Evolutionary conservation across 2,113 vertebrate species (phyloP), one percentile per base, ranked within the genome.

Genomic region (Sceloporus tristichus): DNA sequence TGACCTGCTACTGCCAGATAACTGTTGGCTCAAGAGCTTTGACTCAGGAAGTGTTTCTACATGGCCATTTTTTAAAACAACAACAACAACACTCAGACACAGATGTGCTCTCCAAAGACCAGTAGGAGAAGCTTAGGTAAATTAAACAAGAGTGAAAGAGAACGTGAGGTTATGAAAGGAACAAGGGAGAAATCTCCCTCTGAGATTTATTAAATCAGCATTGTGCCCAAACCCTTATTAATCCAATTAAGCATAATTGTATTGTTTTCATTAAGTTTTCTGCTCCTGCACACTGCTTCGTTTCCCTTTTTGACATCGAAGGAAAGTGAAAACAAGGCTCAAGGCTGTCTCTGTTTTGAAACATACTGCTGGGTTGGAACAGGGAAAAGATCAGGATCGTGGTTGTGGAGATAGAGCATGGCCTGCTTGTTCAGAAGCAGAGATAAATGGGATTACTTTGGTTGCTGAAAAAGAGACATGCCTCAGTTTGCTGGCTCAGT

Each of bases 181-280:
- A 91, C 87, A 93, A 90, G 92, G 91, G 90, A 88, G 80, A 76
- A 85, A 10, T 79, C 92, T 91, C 93, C 93, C 94, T 66, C 89
- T 59, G 2, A 84, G 92, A 91, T 88, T 68, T 73, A 5, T 84
- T 87, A 89, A 86, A 91, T 86, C 87, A 34, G 27, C 84, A 2
- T 38, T 90, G 90, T 91, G 90, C 94, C 87, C 76, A 91, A 90
- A 73, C 25, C 88, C 88, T 94, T 48, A 91, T 94, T 93, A 95
- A 87, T 91, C 14, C 85, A 89, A 48, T 1, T 88, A 85, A 54
- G 42, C 66, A 87, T 94, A 94, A 93, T 93, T 92, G 94, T 84
- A 82, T 27, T 88, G 82, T 92, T 93, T 91, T 89, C 92, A 76
- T 85, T 87, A 91, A 92, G 92, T 65, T 79, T 92, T 93, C 92